Evolutionary conservation across 2,113 vertebrate species (phyloP).

Genomic region (Scomber japonicus): DNA sequence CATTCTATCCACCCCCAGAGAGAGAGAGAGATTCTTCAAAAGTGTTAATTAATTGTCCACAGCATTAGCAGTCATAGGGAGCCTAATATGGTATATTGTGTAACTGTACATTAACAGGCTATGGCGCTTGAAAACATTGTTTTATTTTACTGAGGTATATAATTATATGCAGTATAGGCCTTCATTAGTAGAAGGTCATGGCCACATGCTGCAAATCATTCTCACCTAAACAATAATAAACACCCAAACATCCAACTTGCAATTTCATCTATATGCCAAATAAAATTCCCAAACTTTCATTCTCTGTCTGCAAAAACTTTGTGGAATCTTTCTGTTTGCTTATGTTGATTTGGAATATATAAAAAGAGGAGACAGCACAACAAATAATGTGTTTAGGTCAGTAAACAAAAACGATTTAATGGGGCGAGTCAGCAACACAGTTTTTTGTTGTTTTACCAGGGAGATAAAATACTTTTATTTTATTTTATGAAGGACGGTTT

Average conservation of each 20-base stretch:
- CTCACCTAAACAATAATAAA: constrained; percentile 7
- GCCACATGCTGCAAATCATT: constrained; percentile 9
- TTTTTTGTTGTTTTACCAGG: too few species aligned
- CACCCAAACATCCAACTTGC: neutral
- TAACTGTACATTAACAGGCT: constrained; percentile 32
- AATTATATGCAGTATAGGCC: neutral
- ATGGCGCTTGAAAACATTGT: constrained; percentile 29
- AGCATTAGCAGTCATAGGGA: constrained; percentile 18
- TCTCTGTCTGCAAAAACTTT: too few species aligned
- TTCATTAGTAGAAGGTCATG: constrained; percentile 19
- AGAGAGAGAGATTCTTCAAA: constrained; percentile 25
- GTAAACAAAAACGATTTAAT: neutral
- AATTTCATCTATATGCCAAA: too few species aligned
- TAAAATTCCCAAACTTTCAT: too few species aligned
- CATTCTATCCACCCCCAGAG: constrained; percentile 52
- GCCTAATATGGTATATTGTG: constrained; percentile 53
- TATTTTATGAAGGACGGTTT: neutral
- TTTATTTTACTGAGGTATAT: constrained; percentile 2
- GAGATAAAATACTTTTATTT: neutral
- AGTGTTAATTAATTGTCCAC: constrained; percentile 53
- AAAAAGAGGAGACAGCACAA: neutral
- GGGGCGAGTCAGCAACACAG: too few species aligned
- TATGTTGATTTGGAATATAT: neutral
- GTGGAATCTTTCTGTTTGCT: neutral
- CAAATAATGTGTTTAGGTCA: neutral